Evolutionary conservation across 1,140 invertebrate species (phyloP), one percentile per base, ranked within the genome.

Genomic region (Drosophila triauraria): DNA sequence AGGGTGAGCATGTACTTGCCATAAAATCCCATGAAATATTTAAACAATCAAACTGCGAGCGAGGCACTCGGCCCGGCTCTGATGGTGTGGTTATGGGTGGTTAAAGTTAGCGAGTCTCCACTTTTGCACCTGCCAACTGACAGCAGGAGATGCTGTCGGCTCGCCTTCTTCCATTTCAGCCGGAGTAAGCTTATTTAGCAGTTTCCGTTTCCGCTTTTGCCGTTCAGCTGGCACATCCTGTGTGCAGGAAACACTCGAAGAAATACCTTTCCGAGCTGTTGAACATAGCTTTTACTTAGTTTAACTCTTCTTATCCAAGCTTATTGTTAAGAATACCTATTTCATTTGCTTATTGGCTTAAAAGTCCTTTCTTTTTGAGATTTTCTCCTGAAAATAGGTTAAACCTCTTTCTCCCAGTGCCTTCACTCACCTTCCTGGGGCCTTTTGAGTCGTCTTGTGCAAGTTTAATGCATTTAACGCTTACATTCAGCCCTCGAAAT

Each of bases 401-500:
- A 1, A 1, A 1, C 0, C 0, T 15, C 4, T n/a, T 40, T 56
- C 9, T 56, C 13, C 7, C 32, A 56, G 53, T 56, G 53, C 7
- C 17, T 53, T 40, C 23, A 43, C 47, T 74, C 63, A 62, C 64
- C 77, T 74, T 64, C 42, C 58, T 46, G 12, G n/a, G 17, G 48
- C 47, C 48, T 9, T 40, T 47, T n/a, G 17, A 35, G 42, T 58
- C 46, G 56, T 67, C 76, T 84, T 84, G 79, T 87, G 80, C 74
- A 88, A 88, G 85, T 85, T 88, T 88, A 90, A 88, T 88, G 84
- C 85, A 75, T 88, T 90, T 90, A 88, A 69, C 85, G 82, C 78
- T 85, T 70, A 81, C 85, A 78, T 81, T 85, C 80, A 78, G 77
- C 81, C 38, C 64, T 51, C 69, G 74, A 78, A 90, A 88, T 88